These are phyloP conservation scores for Orchestia grillus DNA, from an alignment of 1,140 invertebrate genomes.

Conservation along the genomic window DNA sequence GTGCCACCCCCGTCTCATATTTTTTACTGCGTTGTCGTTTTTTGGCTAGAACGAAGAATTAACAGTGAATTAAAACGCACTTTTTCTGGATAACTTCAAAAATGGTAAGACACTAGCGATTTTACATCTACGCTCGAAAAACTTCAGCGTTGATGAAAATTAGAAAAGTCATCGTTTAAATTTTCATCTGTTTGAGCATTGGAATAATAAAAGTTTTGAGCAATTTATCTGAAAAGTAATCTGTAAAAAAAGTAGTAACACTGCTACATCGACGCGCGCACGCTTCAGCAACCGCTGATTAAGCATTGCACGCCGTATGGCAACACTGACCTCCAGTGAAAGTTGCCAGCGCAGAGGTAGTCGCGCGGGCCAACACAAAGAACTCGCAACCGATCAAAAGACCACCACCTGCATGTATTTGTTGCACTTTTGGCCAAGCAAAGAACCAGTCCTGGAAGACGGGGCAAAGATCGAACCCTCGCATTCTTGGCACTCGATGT, in stretches of 20 bases:
- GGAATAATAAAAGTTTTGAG: background rate
- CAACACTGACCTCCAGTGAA: conserved; percentile 47
- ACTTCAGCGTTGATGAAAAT: background rate
- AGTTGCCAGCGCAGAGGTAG: background rate
- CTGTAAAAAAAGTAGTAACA: background rate
- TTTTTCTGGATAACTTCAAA: background rate
- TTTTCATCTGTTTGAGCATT: background rate
- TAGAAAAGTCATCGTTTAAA: background rate
- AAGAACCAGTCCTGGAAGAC: background rate
- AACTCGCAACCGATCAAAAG: background rate
- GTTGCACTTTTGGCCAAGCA: background rate
- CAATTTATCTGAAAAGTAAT: background rate
- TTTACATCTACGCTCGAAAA: background rate
- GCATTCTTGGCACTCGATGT: conserved; percentile 47
- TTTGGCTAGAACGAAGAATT: background rate
- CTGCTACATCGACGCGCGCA: background rate
- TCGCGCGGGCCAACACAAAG: background rate
- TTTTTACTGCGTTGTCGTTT: background rate
- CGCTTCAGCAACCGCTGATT: conserved; percentile 34
- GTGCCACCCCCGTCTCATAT: background rate
- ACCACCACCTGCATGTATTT: background rate
- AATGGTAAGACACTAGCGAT: background rate
- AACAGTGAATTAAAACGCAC: background rate
- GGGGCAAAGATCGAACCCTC: background rate
- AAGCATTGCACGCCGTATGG: conserved; percentile 50